Percentiles rank a stretch among this genome's conserved stretches.
phyloP scores from a whole-genome alignment of 2,888 invertebrate species.

The Drosophila testacea region DNA sequence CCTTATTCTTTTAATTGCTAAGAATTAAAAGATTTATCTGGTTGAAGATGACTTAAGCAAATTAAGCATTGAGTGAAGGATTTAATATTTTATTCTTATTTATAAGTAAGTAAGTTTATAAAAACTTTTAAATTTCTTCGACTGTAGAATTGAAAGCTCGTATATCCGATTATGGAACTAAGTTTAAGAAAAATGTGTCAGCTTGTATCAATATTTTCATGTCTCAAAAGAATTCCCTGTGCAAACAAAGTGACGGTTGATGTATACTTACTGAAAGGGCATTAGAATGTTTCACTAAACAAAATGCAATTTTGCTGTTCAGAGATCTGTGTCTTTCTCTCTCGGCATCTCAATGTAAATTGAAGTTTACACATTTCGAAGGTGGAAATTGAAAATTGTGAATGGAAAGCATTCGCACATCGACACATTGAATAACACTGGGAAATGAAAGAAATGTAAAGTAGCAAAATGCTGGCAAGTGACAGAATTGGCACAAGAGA shows the following conservation, averaged over 20 bases:
- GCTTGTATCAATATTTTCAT: background rate
- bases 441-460: conserved; percentile 60
- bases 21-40: too few relatives aligned
- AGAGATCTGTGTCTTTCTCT: conserved; percentile 11
- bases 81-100: too few relatives aligned
- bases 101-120: too few relatives aligned
- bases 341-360: conserved; percentile 51
- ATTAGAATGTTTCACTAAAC: conserved; percentile 34
- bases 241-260: background rate
- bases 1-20: too few relatives aligned
- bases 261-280: conserved; percentile 21
- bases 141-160: too few relatives aligned
- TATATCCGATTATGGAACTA: background rate
- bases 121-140: background rate
- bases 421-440: conserved; percentile 28
- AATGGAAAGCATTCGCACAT: conserved; percentile 72
- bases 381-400: conserved; percentile 76
- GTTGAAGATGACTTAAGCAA: too few relatives aligned
- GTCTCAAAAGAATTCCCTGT: background rate
- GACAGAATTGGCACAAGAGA: conserved; percentile 39
- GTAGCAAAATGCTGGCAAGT: conserved; percentile 58
- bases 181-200: background rate
- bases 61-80: too few relatives aligned
- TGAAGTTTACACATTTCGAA: conserved; percentile 74
- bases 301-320: conserved; percentile 67